These are phyloP conservation scores for Drosophila stalkeri DNA, from an alignment of 2,888 invertebrate species.

Conservation along the genomic window DNA sequence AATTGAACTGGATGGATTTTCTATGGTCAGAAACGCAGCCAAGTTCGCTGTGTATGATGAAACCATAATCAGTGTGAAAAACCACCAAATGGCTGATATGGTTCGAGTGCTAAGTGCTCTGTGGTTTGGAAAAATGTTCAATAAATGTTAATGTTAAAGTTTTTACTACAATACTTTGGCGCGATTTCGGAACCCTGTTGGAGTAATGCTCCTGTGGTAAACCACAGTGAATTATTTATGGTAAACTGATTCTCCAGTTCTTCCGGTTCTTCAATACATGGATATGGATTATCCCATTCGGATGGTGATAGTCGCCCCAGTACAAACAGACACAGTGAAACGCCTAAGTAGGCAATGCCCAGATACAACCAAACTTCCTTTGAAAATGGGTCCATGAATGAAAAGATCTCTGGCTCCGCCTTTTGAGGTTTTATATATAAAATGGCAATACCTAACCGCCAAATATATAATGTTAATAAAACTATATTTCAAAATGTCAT, in stretches of 20 bases:
- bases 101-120: constrained; percentile 95
- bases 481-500: not conserved
- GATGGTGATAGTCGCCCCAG: constrained; percentile 93
- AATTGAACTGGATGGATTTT: constrained; percentile 89
- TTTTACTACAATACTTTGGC: constrained; percentile 89
- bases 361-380: constrained; percentile 94
- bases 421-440: constrained; percentile 94
- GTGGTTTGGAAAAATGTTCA: not conserved
- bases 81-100: constrained; percentile 95
- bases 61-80: constrained; percentile 92
- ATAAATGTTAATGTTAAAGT: constrained; percentile 61
- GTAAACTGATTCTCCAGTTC: constrained; percentile 93
- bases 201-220: constrained; percentile 92
- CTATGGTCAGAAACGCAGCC: constrained; percentile 95
- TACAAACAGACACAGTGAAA: constrained; percentile 89
- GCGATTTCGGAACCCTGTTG: constrained; percentile 96
- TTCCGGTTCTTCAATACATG: constrained; percentile 93
- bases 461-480: not conserved
- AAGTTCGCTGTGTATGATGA: constrained; percentile 96
- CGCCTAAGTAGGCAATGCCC: constrained; percentile 85
- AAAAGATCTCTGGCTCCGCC: constrained; percentile 93
- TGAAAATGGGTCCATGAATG: constrained; percentile 96
- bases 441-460: constrained; percentile 91
- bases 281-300: constrained; percentile 95
- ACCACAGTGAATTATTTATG: constrained; percentile 94